Base-by-base conservation (phyloP, 2,888 invertebrate species). In the Bruchidius siliquastri region DNA sequence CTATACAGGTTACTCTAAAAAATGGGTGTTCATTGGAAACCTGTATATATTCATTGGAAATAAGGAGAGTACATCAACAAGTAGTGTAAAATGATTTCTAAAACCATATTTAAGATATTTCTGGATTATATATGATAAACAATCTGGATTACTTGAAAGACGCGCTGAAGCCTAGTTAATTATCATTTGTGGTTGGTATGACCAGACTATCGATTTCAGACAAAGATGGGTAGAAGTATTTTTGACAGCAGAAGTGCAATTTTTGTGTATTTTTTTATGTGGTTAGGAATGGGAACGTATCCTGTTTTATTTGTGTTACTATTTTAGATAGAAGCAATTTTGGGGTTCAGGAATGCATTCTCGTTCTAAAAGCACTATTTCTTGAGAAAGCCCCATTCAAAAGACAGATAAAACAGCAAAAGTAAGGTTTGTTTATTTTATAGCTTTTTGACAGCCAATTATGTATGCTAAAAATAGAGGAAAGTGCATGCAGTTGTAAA, bases 211-310 rank as follows among this genome's bases (percentile, higher is more conserved):
- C 68, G 21, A 30, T 49, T 26, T 74, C 71, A 71, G 71, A 74
- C 72, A 74, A 72, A 76, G 78, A 72, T 75, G 8, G 26, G 18
- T 49, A 18, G 8, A 1, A 49, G 0, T 3, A 81, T 82, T 84
- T 82, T 82, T 84, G 84, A 84, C 83, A 84, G 81, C 76, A 69
- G 79, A 82, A 83, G 83, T 84, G 83, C 82, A 82, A 81, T 83
- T 84, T 84, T 84, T 84, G 84, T 84, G 83, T 83, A 83, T 84
- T 83, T 84, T 84, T 84, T 83, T 82, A 80, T 79, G 78, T 80
- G 79, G 78, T 78, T 78, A 79, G 79, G 80, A 81, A 81, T 76
- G 81, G 79, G 79, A 77, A 79, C 74, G 80, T 78, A 80, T 79
- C 74, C 77, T 71, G 78, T 76, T 80, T 82, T 82, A 82, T 83